Base-by-base conservation (phyloP, 2,797 vertebrate species). In the Peromyscus eremicus region DNA sequence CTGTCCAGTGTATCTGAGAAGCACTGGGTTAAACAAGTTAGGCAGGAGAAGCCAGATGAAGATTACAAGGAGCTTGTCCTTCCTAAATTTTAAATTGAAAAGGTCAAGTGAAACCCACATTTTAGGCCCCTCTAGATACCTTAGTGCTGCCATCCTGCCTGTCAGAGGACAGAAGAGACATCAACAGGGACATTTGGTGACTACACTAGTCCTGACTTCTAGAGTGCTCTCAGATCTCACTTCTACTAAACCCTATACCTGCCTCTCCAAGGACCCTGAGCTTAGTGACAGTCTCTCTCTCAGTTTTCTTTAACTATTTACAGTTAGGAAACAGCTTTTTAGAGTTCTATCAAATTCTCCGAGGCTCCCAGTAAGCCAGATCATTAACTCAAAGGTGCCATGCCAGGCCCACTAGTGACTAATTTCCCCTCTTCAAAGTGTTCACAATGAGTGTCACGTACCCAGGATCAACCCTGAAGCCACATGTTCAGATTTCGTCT, bases 201-300 rank as follows among this genome's bases (percentile, higher is more conserved):
- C 55, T 12, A 32, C 2, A 23, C 27, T 46, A 5, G 2, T 62
- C 27, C 27, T 17, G 3, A 23, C 37, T 79, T 73, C 23, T 0
- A 27, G 27, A 27, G 4, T 12, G 37, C 9, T 73, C 40, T 0
- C 0, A 1, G 4, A 37, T 64, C 49, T 75, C 40, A 6, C 11
- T 29, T 68, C 27, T 34, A 77, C 14, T 66, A 43, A 60, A 83
- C 80, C 40, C 83, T 46, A 83, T 4, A 46, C 55, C 40, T 66
- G 11, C 37, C 46, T 73, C 60, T 92, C 32, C 7, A 62, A 32
- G 7, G 49, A 71, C 25, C 32, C 12, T 9, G 34, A 23, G 34
- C 40, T 89, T 40, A 40, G 32, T 49, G 46, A 3, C n/a, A 85
- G 40, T 70, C 87, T 83, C 71, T 73, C 37, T 40, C 19, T 71